A percentile compares a stretch with the other conserved stretches of the same genome.
phyloP scores from a whole-genome alignment of 1,140 invertebrate genomes.

The Drosophila triauraria region DNA sequence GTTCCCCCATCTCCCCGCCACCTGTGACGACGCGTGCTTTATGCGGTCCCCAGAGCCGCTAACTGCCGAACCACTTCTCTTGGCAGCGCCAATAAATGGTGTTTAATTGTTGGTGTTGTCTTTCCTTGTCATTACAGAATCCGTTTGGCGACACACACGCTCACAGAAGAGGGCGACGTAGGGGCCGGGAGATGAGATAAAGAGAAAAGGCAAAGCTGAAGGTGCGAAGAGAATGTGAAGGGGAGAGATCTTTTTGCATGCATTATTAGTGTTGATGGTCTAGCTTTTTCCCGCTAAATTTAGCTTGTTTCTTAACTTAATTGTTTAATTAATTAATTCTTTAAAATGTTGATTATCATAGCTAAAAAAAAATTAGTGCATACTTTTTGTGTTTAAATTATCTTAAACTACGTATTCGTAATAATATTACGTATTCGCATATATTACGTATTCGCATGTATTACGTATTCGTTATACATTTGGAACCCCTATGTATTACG shows the following conservation, averaged over 20 bases:
- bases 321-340: neutral
- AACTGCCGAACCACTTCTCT: slow-evolving; percentile 33
- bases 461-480: neutral
- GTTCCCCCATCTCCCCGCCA: slow-evolving; percentile 27
- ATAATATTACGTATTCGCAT: neutral
- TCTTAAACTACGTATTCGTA: neutral
- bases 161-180: no score
- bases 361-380: no score
- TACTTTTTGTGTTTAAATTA: no score
- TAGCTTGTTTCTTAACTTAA: no score
- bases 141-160: slow-evolving; percentile 41
- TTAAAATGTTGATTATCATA: neutral
- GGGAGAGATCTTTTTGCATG: slow-evolving; percentile 27
- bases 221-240: slow-evolving; percentile 1
- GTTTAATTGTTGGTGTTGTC: slow-evolving; percentile 36
- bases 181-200: neutral
- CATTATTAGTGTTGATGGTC: neutral
- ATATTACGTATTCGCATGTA: neutral
- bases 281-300: neutral
- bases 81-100: slow-evolving; percentile 37
- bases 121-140: slow-evolving; percentile 30
- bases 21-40: slow-evolving; percentile 51
- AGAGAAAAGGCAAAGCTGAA: slow-evolving; percentile 4
- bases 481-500: neutral
- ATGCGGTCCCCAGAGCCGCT: slow-evolving; percentile 23